These are phyloP conservation scores for Macquaria ambigua DNA, from an alignment of 2,113 vertebrate species.

Conservation along the genomic window DNA sequence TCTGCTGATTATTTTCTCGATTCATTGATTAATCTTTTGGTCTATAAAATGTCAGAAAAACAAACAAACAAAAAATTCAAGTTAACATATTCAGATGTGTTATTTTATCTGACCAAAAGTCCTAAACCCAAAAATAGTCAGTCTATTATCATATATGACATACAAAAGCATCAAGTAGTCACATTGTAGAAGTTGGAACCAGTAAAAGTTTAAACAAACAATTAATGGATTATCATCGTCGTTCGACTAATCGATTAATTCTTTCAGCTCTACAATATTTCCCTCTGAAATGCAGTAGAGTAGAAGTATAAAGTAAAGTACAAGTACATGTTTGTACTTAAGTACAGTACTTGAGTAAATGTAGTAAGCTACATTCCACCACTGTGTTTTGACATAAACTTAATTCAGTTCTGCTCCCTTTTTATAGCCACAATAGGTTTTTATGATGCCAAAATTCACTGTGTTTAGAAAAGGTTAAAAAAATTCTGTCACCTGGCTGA, in stretches of 20 bases:
- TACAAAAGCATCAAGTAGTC: not conserved
- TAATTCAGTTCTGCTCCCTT: not conserved
- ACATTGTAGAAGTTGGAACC: not conserved
- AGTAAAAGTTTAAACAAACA: not conserved
- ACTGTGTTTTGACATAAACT: not conserved
- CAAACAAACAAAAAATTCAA: too few relatives aligned
- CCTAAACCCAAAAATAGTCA: not conserved
- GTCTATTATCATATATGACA: not conserved
- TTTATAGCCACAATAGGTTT: not conserved
- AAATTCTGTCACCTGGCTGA: slow-evolving; percentile 55
- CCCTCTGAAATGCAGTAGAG: not conserved
- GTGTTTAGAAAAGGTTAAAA: slow-evolving; percentile 22
- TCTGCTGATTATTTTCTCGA: not conserved
- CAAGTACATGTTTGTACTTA: not conserved
- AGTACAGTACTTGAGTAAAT: not conserved
- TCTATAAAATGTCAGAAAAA: not conserved
- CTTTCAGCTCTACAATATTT: not conserved
- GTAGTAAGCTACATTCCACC: not conserved
- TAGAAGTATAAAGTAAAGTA: not conserved
- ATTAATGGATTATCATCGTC: too few relatives aligned
- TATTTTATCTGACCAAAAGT: not conserved
- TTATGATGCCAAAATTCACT: slow-evolving; percentile 12
- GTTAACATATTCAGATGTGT: not conserved
- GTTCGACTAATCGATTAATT: not conserved
- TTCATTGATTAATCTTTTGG: not conserved